Percentiles rank a stretch among this genome's conserved stretches.
Evolutionary conservation across 1,140 invertebrate genomes (phyloP).

Genomic region (Belonocnema kinseyi): DNA sequence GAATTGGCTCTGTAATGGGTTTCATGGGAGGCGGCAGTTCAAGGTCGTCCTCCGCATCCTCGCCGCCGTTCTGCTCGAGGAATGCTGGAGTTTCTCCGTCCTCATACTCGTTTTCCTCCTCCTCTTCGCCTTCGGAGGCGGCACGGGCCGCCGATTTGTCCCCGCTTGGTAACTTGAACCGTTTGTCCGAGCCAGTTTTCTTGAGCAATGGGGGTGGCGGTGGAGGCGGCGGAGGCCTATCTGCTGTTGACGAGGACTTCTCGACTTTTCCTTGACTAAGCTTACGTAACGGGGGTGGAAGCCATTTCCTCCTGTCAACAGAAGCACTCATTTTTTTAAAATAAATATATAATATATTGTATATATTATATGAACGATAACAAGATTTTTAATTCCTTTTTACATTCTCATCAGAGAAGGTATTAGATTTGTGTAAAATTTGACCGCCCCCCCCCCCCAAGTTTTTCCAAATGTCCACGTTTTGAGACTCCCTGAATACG

Average conservation of each 20-base stretch:
- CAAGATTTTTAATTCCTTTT: too few relatives aligned
- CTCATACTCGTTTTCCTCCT: slow-evolving; percentile 61
- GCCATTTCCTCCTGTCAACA: slow-evolving; percentile 85
- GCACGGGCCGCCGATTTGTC: slow-evolving; percentile 50
- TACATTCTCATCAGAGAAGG: too few relatives aligned
- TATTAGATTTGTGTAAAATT: too few relatives aligned
- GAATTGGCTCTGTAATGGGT: slow-evolving; percentile 89
- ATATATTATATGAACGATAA: too few relatives aligned
- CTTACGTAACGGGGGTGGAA: slow-evolving; percentile 91
- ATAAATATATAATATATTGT: too few relatives aligned
- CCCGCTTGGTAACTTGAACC: slow-evolving; percentile 81
- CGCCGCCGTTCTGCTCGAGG: slow-evolving; percentile 80
- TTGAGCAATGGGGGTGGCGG: slow-evolving; percentile 81
- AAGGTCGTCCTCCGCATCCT: slow-evolving; percentile 86
- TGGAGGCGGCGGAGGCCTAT: slow-evolving; percentile 68
- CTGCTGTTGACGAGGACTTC: slow-evolving; percentile 76
- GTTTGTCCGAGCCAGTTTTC: slow-evolving; percentile 84
- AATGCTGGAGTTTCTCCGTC: slow-evolving; percentile 65
- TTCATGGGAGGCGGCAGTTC: slow-evolving; percentile 97
- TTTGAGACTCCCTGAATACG: too few relatives aligned
- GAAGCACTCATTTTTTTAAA: too few relatives aligned
- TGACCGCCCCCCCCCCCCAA: too few relatives aligned
- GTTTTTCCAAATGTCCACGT: too few relatives aligned
- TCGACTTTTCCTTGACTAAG: slow-evolving; percentile 92
- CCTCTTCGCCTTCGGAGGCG: slow-evolving; percentile 65